Evolutionary conservation across 2,797 vertebrate species (phyloP).

Genomic region (Kryptopterus vitreolus): DNA sequence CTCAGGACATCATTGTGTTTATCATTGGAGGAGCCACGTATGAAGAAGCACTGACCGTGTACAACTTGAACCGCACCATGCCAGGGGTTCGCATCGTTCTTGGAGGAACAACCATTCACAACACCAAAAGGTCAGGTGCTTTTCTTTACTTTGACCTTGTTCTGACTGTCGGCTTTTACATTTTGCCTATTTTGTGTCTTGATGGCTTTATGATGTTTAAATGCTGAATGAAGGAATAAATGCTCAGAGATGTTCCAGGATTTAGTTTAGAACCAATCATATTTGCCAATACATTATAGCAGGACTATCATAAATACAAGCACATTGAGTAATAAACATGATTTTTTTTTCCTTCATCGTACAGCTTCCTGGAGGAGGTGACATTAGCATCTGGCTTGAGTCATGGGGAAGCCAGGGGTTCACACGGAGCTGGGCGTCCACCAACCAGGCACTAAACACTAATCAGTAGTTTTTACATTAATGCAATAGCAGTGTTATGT

Average conservation of each 20-base stretch:
- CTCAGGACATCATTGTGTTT: conserved; percentile 92
- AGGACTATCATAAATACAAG: neutral
- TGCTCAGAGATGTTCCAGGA: neutral
- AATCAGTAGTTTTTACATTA: conserved; percentile 5
- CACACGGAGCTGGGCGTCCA: conserved; percentile 58
- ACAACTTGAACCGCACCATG: conserved; percentile 88
- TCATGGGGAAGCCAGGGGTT: conserved; percentile 55
- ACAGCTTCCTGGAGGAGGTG: conserved; percentile 76
- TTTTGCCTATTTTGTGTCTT: too few species aligned
- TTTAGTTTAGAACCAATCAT: neutral
- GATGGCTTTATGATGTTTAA: too few species aligned
- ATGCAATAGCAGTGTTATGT: conserved; percentile 21
- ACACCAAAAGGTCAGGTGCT: conserved; percentile 85
- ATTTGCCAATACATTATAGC: neutral
- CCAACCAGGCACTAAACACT: conserved; percentile 64
- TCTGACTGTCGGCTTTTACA: too few species aligned
- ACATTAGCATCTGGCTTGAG: conserved; percentile 57
- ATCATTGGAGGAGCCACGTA: conserved; percentile 91
- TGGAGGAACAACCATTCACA: conserved; percentile 89
- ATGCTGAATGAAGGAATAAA: too few species aligned
- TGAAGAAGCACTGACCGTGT: conserved; percentile 89
- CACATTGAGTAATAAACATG: neutral
- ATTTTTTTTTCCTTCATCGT: neutral
- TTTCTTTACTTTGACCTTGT: too few species aligned
- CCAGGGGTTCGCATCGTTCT: conserved; percentile 89